Evolutionary conservation across 2,888 invertebrate genomes (phyloP).

Genomic region (Zaprionus obscuricornis): DNA sequence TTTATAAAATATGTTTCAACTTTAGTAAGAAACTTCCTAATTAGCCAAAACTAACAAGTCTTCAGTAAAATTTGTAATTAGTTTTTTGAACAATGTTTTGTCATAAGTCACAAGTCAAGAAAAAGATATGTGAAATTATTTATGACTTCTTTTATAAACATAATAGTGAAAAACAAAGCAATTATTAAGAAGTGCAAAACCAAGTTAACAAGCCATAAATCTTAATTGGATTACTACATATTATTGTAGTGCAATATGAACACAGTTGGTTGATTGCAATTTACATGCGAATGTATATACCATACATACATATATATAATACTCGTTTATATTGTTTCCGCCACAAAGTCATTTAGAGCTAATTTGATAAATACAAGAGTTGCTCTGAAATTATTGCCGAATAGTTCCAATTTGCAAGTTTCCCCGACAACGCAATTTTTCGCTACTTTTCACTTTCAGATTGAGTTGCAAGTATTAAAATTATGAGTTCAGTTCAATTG

Average conservation of each 20-base stretch:
- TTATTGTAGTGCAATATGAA: neutral
- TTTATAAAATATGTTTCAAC: no score
- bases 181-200: no score
- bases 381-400: conserved; percentile 34
- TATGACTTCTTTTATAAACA: neutral
- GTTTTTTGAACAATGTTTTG: no score
- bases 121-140: no score
- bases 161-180: neutral
- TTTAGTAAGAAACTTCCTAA: no score
- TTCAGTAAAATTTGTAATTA: no score
- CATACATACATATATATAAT: conserved; percentile 14
- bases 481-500: no score
- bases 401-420: conserved; percentile 37
- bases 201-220: neutral
- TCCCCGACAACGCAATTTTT: conserved; percentile 21
- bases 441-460: no score
- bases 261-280: neutral
- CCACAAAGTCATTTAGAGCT: conserved; percentile 27
- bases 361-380: conserved; percentile 56
- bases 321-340: conserved; percentile 20
- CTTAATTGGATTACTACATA: conserved; percentile 17
- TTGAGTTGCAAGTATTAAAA: no score
- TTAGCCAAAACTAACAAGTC: no score
- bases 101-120: no score
- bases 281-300: no score